Conservation (phyloP, 2,888 invertebrate species). For the Lissocephala sabroskyi region DNA sequence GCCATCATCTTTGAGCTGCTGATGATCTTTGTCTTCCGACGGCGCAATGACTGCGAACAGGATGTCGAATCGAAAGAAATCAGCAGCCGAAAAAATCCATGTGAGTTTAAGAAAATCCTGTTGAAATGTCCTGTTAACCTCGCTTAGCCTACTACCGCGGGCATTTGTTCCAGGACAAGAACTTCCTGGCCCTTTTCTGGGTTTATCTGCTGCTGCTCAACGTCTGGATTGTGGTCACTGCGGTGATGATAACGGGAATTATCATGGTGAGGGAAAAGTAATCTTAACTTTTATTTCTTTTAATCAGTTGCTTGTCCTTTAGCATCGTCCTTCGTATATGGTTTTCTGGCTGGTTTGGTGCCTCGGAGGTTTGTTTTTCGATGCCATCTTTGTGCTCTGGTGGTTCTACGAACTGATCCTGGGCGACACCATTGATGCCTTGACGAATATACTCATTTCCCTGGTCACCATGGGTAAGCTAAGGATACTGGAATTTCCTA, state of each 20-base stretch:
- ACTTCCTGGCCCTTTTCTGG: slow-evolving; percentile 27
- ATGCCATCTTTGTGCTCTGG: slow-evolving; percentile 25
- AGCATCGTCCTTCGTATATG: slow-evolving; percentile 4
- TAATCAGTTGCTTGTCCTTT: background rate
- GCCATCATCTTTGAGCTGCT: slow-evolving; percentile 42
- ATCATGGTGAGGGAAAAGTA: background rate
- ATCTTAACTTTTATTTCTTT: background rate
- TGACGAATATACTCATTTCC: slow-evolving; percentile 48
- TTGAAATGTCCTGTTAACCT: too few relatives aligned
- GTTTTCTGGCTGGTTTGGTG: slow-evolving; percentile 38
- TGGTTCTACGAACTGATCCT: slow-evolving; percentile 29
- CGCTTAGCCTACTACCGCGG: too few relatives aligned
- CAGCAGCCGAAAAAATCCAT: too few relatives aligned
- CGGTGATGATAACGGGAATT: slow-evolving; percentile 39
- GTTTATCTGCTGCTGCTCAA: slow-evolving; percentile 39
- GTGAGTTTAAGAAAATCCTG: too few relatives aligned
- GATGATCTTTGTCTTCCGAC: slow-evolving; percentile 28
- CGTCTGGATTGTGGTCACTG: slow-evolving; percentile 36
- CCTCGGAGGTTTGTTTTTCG: slow-evolving; percentile 28
- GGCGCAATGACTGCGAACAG: too few relatives aligned
- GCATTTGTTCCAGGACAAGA: background rate
- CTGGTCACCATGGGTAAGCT: slow-evolving; percentile 36
- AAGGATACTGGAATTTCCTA: too few relatives aligned
- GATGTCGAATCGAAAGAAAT: too few relatives aligned
- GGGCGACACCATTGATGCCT: slow-evolving; percentile 40